Evolutionary conservation across 1,140 invertebrate species (phyloP), one percentile per base, ranked within the genome.

Genomic region (Oreohelix idahoensis): DNA sequence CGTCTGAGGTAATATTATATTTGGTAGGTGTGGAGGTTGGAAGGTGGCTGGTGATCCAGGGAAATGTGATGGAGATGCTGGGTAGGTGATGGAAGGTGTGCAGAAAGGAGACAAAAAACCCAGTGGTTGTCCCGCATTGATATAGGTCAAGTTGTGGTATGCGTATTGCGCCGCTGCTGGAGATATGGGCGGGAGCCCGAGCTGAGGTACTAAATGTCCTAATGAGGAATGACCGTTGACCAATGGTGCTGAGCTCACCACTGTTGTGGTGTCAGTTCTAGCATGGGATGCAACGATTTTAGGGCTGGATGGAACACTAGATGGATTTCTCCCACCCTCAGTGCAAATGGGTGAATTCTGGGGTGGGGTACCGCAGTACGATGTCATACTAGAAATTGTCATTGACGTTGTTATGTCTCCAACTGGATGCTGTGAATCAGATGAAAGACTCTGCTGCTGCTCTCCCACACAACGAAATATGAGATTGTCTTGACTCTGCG

Each of bases 21-120:
- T 70, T 10, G 84, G 81, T 20, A 88, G 87, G 49, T 86, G 86
- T 39, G 88, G 86, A n/a, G 84, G 82, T 69, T 83, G 79, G 26
- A 78, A 81, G 70, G 79, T 71, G 42, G 84, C 82, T 29, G 88
- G 85, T 38, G 89, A 87, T 85, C 86, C 88, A 83, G 87, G 88
- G 83, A 86, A 89, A 35, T 88, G 89, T 36, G 87, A 87, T 53
- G 89, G 85, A 63, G 88, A 87, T 36, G 87, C 87, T 83, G 91
- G 88, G 51, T 81, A 84, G 87, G 89, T 86, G 69, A 83, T 82
- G 92, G 93, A 84, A 92, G 92, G 93, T 84, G 93, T 93, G 49
- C 93, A 86, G 79, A 75, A 79, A 26, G 58, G 79, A 29, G 76
- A 73, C 26, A 81, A 39, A 36, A 77, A 76, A 66, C 79, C 84